Evolutionary conservation across 2,888 invertebrate genomes (phyloP), one percentile per base, ranked within the genome.

Genomic region (Operophtera brumata): DNA sequence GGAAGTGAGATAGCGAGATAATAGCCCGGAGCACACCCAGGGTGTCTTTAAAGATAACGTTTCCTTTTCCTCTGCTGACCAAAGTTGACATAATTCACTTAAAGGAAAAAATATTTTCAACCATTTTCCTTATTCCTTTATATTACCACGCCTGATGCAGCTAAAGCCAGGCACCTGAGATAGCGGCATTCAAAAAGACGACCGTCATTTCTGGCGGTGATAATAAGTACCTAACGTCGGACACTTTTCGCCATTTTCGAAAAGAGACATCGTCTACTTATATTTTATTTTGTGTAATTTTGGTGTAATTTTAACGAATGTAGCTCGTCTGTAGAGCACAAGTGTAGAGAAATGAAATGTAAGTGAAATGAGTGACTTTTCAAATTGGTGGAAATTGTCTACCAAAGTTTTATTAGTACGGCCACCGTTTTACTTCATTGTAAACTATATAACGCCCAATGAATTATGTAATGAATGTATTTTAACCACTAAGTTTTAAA

Each of bases 11-110:
- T 73, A 69, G 67, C 66, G 59, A 69, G 61, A 73, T 75, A 67
- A 73, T 67, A 66, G 66, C 60, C 62, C 59, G 62, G 65, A 66
- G 64, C 66, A 46, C 57, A 57, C 57, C 57, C 57, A 42, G 57
- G 49, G 68, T 63, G 54, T 64, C 63, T 64, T 73, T 74, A 74
- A 70, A 77, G 71, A 77, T 75, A 74, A 67, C 60, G 59, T 63
- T 71, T 61, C 64, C 65, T 69, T 65, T 64, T 34, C 58, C 67
- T 65, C 58, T 64, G 61, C 64, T 72, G 73, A 70, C 73, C 72
- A 64, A 49, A 64, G 64, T 62, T 69, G 70, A 71, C 70, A 62
- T 71, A 59, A 64, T 66, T 52, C 52, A 52, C 44, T 55, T 52
- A 57, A 45, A 42, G 57, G 57, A 51, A 53, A 55, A 57, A 55